These are phyloP conservation scores for Calliopsis andreniformis DNA, from an alignment of 1,140 invertebrate species.

Conservation along the genomic window DNA sequence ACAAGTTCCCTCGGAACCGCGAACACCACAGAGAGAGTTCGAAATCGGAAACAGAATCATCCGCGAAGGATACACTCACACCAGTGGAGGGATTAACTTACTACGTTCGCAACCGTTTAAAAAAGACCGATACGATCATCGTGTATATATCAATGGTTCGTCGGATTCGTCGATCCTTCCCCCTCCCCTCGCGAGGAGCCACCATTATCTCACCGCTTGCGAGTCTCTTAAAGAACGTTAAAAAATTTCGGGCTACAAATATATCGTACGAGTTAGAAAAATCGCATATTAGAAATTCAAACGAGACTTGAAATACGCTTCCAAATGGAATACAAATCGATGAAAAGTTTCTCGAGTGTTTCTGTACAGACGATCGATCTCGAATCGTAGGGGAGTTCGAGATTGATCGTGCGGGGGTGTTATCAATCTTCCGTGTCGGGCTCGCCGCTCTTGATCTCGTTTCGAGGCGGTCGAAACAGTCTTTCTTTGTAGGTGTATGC, in stretches of 20 bases:
- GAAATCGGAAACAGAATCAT: background rate
- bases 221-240: background rate
- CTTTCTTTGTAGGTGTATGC: constrained; percentile 19
- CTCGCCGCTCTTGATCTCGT: background rate
- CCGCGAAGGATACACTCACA: background rate
- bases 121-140: background rate
- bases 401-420: background rate
- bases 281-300: constrained; percentile 23
- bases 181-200: background rate
- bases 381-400: background rate
- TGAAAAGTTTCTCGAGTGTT: background rate
- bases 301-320: constrained; percentile 10
- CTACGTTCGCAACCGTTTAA: background rate
- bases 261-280: constrained; percentile 19
- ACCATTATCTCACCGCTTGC: too few relatives aligned
- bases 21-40: background rate
- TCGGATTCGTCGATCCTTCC: background rate
- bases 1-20: too few relatives aligned
- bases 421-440: background rate
- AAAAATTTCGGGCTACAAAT: constrained; percentile 3
- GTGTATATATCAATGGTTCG: background rate
- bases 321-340: background rate
- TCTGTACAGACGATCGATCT: background rate
- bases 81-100: background rate
- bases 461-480: constrained; percentile 12